Evolutionary conservation across 2,113 vertebrate genomes (phyloP).

Genomic region (Jaculus jaculus): DNA sequence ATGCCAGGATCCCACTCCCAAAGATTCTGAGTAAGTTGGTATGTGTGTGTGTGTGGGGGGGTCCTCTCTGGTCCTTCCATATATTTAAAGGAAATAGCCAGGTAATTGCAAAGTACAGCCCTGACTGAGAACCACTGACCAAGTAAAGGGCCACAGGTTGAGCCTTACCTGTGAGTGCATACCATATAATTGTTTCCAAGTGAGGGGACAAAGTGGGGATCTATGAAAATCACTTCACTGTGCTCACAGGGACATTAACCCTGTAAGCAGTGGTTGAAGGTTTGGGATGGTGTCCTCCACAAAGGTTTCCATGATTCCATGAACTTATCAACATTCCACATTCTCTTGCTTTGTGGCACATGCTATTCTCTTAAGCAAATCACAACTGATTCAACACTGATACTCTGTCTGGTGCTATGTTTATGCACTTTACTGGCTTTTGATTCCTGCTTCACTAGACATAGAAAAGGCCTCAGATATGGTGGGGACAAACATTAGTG

Average conservation of each 20-base stretch:
- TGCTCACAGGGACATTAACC: neutral
- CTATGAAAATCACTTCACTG: neutral
- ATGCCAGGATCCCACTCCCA: neutral
- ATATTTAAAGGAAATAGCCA: neutral
- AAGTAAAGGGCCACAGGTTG: neutral
- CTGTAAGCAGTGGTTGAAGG: neutral
- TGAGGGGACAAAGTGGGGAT: neutral
- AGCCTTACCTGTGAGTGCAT: neutral
- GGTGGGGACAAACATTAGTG: no score
- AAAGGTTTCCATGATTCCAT: neutral
- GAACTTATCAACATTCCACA: rapidly evolving
- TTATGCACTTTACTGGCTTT: no score
- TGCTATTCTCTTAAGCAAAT: neutral
- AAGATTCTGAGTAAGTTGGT: neutral
- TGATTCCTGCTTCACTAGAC: no score
- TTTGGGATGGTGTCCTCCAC: neutral
- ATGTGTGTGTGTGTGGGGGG: no score
- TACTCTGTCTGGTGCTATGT: no score
- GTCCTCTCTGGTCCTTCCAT: neutral
- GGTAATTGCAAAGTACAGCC: neutral
- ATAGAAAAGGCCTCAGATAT: no score
- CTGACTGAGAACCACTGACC: neutral
- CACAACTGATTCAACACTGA: neutral
- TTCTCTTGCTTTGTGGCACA: neutral
- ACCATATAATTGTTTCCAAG: neutral